Conservation (phyloP, 2,888 invertebrate species). For the Dorcus parallelipipedus region DNA sequence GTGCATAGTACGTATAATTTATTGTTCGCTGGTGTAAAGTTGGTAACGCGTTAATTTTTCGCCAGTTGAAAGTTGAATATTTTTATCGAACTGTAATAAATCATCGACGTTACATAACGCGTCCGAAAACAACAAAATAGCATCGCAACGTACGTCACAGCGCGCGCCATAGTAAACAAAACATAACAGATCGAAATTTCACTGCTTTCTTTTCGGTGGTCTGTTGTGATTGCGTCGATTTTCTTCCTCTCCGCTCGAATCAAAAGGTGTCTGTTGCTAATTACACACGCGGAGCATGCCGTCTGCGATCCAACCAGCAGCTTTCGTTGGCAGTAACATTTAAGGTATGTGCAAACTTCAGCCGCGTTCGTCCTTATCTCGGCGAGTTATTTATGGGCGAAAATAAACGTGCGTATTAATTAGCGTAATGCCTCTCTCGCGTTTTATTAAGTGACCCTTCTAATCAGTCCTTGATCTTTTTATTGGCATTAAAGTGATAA, state of each 20-base stretch:
- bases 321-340: conserved; percentile 1
- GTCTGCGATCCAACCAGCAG: background rate
- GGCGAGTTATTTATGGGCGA: conserved; percentile 37
- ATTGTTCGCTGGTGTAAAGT: too few species aligned
- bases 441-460: conserved; percentile 43
- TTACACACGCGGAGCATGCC: background rate
- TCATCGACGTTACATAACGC: too few species aligned
- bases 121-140: too few species aligned
- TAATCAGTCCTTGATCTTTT: conserved; percentile 51
- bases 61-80: too few species aligned
- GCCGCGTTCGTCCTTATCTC: conserved; percentile 33
- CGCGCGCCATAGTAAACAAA: background rate
- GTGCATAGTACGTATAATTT: too few species aligned
- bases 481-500: conserved; percentile 34
- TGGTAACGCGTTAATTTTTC: too few species aligned
- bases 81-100: too few species aligned
- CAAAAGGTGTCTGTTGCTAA: background rate
- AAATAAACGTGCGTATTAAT: conserved; percentile 14
- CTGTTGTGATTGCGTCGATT: background rate
- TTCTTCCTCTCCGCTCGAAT: background rate
- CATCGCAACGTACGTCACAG: too few species aligned
- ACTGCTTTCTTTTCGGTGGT: background rate
- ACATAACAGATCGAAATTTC: background rate
- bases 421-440: conserved; percentile 11
- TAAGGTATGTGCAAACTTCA: conserved; percentile 27